Evolutionary conservation across 2,888 invertebrate species (phyloP).

Genomic region (Cistogaster globosa): DNA sequence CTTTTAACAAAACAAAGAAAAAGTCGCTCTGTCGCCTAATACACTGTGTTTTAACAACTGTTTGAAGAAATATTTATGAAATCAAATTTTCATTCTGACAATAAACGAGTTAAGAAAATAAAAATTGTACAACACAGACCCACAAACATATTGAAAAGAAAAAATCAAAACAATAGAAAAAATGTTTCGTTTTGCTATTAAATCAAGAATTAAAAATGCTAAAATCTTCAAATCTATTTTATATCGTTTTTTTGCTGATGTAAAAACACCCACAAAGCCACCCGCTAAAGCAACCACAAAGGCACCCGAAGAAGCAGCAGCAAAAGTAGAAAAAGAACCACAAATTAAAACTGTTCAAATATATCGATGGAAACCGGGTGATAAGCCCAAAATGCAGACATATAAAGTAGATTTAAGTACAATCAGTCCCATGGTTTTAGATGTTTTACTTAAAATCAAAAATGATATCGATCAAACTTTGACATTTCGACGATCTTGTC

Average conservation of each 20-base stretch:
- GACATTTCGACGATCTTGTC: slow-evolving; percentile 97
- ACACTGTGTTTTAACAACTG: too few species aligned
- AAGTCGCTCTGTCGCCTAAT: too few species aligned
- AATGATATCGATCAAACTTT: slow-evolving; percentile 96
- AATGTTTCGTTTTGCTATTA: slow-evolving; percentile 13
- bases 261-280: background rate
- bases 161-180: background rate
- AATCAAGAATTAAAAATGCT: background rate
- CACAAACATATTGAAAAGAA: too few species aligned
- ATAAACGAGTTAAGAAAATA: too few species aligned
- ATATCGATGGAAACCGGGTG: slow-evolving; percentile 94
- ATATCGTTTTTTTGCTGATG: background rate
- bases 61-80: too few species aligned
- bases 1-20: too few species aligned
- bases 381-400: slow-evolving; percentile 89
- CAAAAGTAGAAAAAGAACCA: slow-evolving; percentile 31
- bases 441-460: slow-evolving; percentile 97
- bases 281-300: background rate
- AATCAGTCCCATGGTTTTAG: slow-evolving; percentile 97
- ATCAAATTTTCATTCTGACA: too few species aligned
- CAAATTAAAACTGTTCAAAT: slow-evolving; percentile 90
- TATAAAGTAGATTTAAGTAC: slow-evolving; percentile 88
- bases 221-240: background rate
- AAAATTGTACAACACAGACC: background rate
- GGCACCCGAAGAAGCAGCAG: background rate